A percentile compares a stretch with the other conserved stretches of the same genome.
phyloP scores from a whole-genome alignment of 2,113 vertebrate genomes.

The Scopus umbretta region DNA sequence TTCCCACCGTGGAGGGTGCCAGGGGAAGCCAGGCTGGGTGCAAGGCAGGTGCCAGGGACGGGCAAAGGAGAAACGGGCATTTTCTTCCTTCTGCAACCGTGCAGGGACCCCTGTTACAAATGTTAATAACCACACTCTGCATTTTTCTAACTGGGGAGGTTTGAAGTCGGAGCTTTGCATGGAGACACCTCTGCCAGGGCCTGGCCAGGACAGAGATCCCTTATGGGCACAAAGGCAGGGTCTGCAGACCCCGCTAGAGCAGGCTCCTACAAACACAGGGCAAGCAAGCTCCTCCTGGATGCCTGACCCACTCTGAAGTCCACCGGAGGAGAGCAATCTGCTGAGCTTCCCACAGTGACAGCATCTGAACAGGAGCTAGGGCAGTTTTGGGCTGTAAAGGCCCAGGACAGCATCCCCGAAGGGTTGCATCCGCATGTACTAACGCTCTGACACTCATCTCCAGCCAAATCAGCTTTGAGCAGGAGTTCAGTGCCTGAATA shows the following conservation, averaged over 20 bases:
- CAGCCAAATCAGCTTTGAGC: neutral
- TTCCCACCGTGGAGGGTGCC: neutral
- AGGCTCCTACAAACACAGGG: neutral
- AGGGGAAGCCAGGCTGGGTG: neutral
- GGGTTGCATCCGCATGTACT: accelerated
- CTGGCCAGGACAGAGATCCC: neutral
- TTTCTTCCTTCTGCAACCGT: neutral
- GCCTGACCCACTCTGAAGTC: accelerated
- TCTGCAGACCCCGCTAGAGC: neutral
- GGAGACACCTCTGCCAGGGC: neutral
- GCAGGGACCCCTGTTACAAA: neutral
- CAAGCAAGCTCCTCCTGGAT: neutral
- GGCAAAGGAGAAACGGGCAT: neutral
- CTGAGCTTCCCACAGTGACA: neutral
- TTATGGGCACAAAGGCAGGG: neutral
- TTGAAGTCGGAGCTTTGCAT: neutral
- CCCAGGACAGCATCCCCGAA: neutral
- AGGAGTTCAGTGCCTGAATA: neutral
- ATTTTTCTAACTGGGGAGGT: neutral
- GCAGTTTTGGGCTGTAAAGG: neutral
- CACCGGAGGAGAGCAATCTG: neutral
- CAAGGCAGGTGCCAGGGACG: neutral
- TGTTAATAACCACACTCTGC: neutral
- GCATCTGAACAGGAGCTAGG: neutral
- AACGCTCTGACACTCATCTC: too few relatives aligned